Conservation (phyloP, 1,140 invertebrate species). For the Aphaenogaster floridana region DNA sequence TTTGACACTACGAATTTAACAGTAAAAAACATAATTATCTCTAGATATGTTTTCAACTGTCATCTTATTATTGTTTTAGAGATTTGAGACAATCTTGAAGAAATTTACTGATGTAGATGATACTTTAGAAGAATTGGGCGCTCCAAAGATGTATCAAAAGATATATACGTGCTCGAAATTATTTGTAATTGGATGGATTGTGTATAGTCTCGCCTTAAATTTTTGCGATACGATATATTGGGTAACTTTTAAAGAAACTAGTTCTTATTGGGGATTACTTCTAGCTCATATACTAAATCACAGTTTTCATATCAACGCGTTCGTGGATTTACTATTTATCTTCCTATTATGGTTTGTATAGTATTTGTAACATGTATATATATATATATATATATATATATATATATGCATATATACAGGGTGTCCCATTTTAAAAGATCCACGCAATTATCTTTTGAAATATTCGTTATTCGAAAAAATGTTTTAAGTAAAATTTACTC, state of each 20-base stretch:
- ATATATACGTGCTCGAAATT: not conserved
- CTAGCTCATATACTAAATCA: not conserved
- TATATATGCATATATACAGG: not conserved
- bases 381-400: not conserved
- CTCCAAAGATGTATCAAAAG: not conserved
- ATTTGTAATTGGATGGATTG: not conserved
- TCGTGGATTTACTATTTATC: not conserved
- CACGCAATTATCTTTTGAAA: no score
- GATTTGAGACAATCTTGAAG: not conserved
- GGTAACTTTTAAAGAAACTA: not conserved
- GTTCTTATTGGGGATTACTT: not conserved
- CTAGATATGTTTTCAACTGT: not conserved
- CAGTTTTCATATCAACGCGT: not conserved
- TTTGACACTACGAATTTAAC: no score
- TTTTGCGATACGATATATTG: not conserved
- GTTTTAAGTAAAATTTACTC: no score
- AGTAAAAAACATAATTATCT: not conserved
- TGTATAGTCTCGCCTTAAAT: not conserved
- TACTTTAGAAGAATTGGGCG: not conserved
- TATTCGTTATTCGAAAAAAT: no score
- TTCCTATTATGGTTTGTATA: conserved; percentile 16
- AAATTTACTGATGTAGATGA: not conserved
- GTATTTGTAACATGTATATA: not conserved
- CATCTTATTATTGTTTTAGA: conserved; percentile 10
- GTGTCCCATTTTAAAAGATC: no score